Evolutionary conservation across 2,888 invertebrate genomes (phyloP).

Genomic region (Cheilosia grossa): DNA sequence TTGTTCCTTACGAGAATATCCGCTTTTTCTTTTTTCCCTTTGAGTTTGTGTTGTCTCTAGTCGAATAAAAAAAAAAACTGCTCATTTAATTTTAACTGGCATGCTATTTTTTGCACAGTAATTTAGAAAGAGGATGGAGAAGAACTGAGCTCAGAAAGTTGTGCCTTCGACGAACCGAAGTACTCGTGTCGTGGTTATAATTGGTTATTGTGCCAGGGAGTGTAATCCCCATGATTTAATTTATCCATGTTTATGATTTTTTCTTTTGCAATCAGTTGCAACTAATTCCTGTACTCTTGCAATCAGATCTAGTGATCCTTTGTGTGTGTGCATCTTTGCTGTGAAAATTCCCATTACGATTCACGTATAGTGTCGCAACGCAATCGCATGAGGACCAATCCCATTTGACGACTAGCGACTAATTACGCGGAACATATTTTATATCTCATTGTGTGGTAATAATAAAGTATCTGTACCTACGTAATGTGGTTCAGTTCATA

Average conservation of each 20-base stretch:
- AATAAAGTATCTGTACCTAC: neutral
- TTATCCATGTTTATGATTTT: constrained; percentile 50
- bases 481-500: too few relatives aligned
- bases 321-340: too few relatives aligned
- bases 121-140: constrained; percentile 18
- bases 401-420: neutral
- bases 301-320: too few relatives aligned
- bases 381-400: too few relatives aligned
- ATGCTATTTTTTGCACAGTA: constrained; percentile 22
- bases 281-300: constrained; percentile 25
- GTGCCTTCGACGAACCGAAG: neutral
- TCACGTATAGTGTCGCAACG: too few relatives aligned
- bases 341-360: too few relatives aligned
- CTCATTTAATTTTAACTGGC: constrained; percentile 22
- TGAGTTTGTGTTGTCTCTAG: constrained; percentile 15
- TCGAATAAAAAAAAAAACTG: constrained; percentile 33
- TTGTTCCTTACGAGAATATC: constrained; percentile 4
- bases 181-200: constrained; percentile 19
- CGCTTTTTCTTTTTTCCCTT: neutral
- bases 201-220: constrained; percentile 57
- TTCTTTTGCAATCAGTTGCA: constrained; percentile 57
- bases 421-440: constrained; percentile 1
- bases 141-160: constrained; percentile 18
- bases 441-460: constrained; percentile 14
- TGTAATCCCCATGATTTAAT: constrained; percentile 65